Percentiles rank a stretch among this genome's conserved stretches.
Evolutionary conservation across 2,888 invertebrate species (phyloP).

Genomic region (Acronicta aceris): DNA sequence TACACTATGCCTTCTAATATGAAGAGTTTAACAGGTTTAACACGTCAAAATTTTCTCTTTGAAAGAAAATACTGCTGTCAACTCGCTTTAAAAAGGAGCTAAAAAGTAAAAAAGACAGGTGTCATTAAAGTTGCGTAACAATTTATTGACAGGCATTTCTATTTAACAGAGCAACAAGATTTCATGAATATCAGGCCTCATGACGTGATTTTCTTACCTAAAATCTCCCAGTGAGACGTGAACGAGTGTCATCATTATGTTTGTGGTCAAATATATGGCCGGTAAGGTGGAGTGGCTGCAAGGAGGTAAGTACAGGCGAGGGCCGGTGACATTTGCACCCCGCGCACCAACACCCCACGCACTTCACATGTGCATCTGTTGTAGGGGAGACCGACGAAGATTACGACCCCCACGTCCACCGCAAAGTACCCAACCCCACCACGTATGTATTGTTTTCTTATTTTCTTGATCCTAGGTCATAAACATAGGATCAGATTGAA

Average conservation of each 20-base stretch:
- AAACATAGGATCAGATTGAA: too few relatives aligned
- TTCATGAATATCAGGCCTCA: not conserved
- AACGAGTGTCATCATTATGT: constrained; percentile 51
- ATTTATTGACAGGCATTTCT: not conserved
- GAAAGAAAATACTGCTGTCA: not conserved
- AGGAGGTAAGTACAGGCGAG: constrained; percentile 47
- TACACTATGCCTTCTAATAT: too few relatives aligned
- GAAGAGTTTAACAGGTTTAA: too few relatives aligned
- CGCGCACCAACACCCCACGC: too few relatives aligned
- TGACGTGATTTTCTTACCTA: not conserved
- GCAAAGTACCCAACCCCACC: constrained; percentile 91
- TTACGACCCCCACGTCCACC: constrained; percentile 92
- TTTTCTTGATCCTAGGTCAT: not conserved
- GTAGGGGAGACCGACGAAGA: constrained; percentile 66
- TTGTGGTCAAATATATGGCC: constrained; percentile 69
- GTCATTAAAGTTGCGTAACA: not conserved
- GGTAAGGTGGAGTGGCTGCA: constrained; percentile 64
- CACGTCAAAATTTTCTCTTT: not conserved
- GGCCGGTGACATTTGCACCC: too few relatives aligned
- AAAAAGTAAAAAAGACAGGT: too few relatives aligned
- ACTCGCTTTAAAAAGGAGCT: not conserved
- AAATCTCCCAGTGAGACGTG: not conserved
- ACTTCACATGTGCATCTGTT: constrained; percentile 20
- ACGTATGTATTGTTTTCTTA: constrained; percentile 86
- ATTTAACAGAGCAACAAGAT: not conserved